Percentiles rank a stretch among this genome's conserved stretches.
These are phyloP conservation scores for Cataglyphis livida DNA, from an alignment of 2,888 invertebrate species.

Conservation along the genomic window DNA sequence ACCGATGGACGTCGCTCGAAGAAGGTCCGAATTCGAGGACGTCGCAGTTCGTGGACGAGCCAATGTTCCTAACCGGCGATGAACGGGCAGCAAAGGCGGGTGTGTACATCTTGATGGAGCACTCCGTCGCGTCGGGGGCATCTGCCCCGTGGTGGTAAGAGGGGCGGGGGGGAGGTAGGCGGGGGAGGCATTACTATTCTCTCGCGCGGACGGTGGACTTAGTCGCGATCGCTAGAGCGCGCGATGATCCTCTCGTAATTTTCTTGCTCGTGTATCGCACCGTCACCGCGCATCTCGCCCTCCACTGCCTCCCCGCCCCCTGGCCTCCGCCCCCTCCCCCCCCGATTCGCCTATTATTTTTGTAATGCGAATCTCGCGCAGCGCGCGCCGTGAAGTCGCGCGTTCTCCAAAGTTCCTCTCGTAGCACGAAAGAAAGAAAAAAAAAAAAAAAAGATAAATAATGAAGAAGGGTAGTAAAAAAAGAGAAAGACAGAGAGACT, in stretches of 20 bases:
- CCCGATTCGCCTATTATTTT: conserved; percentile 81
- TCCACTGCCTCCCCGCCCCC: conserved; percentile 24
- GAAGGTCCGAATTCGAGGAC: conserved; percentile 63
- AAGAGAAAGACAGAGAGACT: conserved; percentile 42
- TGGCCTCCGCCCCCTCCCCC: conserved; percentile 65
- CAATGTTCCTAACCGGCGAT: conserved; percentile 73
- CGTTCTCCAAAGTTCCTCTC: conserved; percentile 81
- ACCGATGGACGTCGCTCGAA: conserved; percentile 56
- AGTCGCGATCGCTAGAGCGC: conserved; percentile 42
- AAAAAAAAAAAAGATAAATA: conserved; percentile 23
- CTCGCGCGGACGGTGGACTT: conserved; percentile 68
- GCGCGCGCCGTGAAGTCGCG: conserved; percentile 71
- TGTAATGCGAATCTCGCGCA: conserved; percentile 75
- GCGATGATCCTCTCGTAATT: conserved; percentile 45
- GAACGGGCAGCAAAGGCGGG: conserved; percentile 55
- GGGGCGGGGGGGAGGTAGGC: conserved; percentile 11
- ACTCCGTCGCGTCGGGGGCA: conserved; percentile 50
- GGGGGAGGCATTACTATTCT: conserved; percentile 41
- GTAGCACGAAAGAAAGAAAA: conserved; percentile 62
- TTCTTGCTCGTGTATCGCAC: conserved; percentile 55
- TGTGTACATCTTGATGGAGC: conserved; percentile 52
- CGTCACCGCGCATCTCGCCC: conserved; percentile 56
- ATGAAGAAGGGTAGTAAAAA: conserved; percentile 35
- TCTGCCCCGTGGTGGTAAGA: conserved; percentile 35
- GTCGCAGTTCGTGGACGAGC: conserved; percentile 50